phyloP scores from a whole-genome alignment of 1,140 invertebrate species.

The Aethina tumida region DNA sequence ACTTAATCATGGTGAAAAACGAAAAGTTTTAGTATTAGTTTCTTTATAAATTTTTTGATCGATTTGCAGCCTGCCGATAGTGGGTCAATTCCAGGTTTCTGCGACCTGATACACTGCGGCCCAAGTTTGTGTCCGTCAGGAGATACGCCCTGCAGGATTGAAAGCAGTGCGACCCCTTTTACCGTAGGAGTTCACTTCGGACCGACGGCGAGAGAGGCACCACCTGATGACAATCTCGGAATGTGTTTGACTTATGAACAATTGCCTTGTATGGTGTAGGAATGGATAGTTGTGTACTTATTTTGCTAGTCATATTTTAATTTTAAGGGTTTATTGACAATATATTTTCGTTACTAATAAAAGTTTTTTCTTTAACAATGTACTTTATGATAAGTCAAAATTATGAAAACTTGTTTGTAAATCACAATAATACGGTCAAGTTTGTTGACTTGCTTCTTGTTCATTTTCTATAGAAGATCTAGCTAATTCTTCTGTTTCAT shows the following conservation, averaged over 20 bases:
- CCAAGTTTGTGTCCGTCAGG: constrained; percentile 51
- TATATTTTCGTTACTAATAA: too few relatives aligned
- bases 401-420: too few relatives aligned
- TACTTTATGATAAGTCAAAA: too few relatives aligned
- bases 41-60: constrained; percentile 12
- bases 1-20: constrained; percentile 59
- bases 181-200: constrained; percentile 69
- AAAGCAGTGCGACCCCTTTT: constrained; percentile 66
- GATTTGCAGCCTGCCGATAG: constrained; percentile 42
- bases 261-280: constrained; percentile 46
- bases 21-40: constrained; percentile 2
- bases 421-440: constrained; percentile 1
- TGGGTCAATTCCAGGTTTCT: constrained; percentile 43
- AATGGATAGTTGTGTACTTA: too few relatives aligned
- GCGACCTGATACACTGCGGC: constrained; percentile 67
- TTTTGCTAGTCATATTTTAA: too few relatives aligned
- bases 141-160: constrained; percentile 53
- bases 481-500: constrained; percentile 10
- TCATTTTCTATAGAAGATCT: too few relatives aligned
- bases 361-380: too few relatives aligned
- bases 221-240: constrained; percentile 67
- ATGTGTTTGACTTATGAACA: constrained; percentile 66
- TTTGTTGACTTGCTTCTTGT: constrained; percentile 5
- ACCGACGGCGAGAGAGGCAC: constrained; percentile 45
- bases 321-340: too few relatives aligned